Evolutionary conservation across 2,797 vertebrate species (phyloP), one percentile per base, ranked within the genome.

Genomic region (Vireo griseus): DNA sequence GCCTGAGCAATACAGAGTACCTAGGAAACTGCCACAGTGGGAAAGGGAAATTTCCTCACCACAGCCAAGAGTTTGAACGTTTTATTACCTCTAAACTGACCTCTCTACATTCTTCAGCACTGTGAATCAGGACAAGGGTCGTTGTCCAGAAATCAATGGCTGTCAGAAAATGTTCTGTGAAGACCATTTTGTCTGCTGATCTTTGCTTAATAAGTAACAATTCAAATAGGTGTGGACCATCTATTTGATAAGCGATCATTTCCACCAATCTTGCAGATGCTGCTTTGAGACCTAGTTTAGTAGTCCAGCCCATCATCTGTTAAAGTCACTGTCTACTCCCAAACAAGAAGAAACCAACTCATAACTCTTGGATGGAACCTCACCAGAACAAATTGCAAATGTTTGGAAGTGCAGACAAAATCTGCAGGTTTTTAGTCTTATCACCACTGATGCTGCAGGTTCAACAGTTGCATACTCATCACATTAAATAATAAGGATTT

Each of bases 1-100:
- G 68, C 26, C 84, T 61, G 76, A 80, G 58, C 66, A 88, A 89
- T 54, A 81, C 25, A 29, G 61, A 92, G 42, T 26, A 86, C 52
- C 31, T 52, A 88, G 74, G 90, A 80, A 88, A 73, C 42, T 78
- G 42, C 39, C 50, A 59, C 78, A 93, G 61, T 6, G 50, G 50
- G 54, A 92, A 88, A 85, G 42, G 73, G 91, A 95, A 93, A 84
- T 82, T 92, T 88, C 75, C 42, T 68, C 67, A 63, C 44, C 58
- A 62, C 55, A 57, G 62, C 51, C 76, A 85, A 93, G 69, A 86
- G 44, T 52, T 25, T 77, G 67, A 91, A 76, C 59, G 51, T 68
- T 94, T 92, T 90, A 88, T 68, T 90, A 77, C 55, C 73, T 87
- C 67, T 76, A 89, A 94, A 94, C 47, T 0, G 0, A 87, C 68